A percentile compares a stretch with the other conserved stretches of the same genome.
Conservation (phyloP, 2,888 invertebrate genomes). For the Ceriagrion tenellum region DNA sequence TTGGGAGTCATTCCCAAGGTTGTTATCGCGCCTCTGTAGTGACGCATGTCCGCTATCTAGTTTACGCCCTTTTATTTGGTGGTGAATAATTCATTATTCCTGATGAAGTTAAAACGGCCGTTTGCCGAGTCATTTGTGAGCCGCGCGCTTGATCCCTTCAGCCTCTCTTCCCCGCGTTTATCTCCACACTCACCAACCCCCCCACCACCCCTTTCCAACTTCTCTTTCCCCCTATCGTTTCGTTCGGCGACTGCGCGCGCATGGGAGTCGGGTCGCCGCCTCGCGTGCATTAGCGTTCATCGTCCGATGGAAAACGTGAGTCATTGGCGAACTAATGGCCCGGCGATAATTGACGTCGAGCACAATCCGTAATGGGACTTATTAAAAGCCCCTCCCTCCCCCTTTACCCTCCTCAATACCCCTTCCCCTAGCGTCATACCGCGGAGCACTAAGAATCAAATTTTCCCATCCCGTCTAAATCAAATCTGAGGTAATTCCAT, state of each 20-base stretch:
- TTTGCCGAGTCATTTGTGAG: conserved; percentile 10
- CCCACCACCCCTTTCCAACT: too few species aligned
- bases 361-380: conserved; percentile 12
- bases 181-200: background rate
- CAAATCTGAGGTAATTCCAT: background rate
- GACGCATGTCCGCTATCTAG: background rate
- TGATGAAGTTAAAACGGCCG: conserved; percentile 22
- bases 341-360: conserved; percentile 10
- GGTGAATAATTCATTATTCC: conserved; percentile 35
- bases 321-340: conserved; percentile 27
- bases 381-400: background rate
- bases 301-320: conserved; percentile 20
- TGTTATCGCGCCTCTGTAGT: conserved; percentile 27
- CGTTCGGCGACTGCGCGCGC: background rate
- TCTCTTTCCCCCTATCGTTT: background rate
- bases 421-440: background rate
- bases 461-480: background rate
- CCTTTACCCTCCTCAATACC: too few species aligned
- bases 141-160: background rate
- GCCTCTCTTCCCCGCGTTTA: background rate
- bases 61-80: conserved; percentile 29
- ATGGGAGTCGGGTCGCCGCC: background rate
- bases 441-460: background rate
- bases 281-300: conserved; percentile 16
- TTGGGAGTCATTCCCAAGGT: background rate